phyloP scores from a whole-genome alignment of 2,888 invertebrate genomes.

The Pecten maximus region DNA sequence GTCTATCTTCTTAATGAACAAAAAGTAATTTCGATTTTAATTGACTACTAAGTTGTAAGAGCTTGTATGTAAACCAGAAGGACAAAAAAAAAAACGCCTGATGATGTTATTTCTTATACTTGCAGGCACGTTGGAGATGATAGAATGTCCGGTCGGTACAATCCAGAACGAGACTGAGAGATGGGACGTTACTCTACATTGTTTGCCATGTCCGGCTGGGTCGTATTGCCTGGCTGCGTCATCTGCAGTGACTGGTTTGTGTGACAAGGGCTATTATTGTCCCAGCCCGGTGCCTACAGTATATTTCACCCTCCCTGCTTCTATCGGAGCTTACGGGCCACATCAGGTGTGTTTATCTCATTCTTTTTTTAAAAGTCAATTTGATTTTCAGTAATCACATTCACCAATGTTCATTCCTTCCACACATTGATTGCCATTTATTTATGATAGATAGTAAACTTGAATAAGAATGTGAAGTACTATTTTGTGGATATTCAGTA shows the following conservation, averaged over 20 bases:
- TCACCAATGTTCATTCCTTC: too few relatives aligned
- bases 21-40: too few relatives aligned
- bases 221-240: constrained; percentile 78
- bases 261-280: constrained; percentile 79
- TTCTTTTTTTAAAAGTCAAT: too few relatives aligned
- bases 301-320: constrained; percentile 70
- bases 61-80: too few relatives aligned
- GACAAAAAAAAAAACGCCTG: too few relatives aligned
- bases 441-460: too few relatives aligned
- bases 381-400: too few relatives aligned
- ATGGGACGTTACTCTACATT: constrained; percentile 70
- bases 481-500: too few relatives aligned
- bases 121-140: constrained; percentile 78
- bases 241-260: constrained; percentile 66
- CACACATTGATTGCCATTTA: too few relatives aligned
- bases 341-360: constrained; percentile 67
- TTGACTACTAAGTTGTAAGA: too few relatives aligned
- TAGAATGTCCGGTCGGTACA: constrained; percentile 80
- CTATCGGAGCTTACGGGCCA: constrained; percentile 79
- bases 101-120: background rate
- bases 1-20: too few relatives aligned
- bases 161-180: constrained; percentile 72
- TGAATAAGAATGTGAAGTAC: too few relatives aligned
- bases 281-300: constrained; percentile 77
- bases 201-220: constrained; percentile 78